Evolutionary conservation across 2,797 vertebrate genomes (phyloP), one percentile per base, ranked within the genome.

Genomic region (Pangasius larnaudii): DNA sequence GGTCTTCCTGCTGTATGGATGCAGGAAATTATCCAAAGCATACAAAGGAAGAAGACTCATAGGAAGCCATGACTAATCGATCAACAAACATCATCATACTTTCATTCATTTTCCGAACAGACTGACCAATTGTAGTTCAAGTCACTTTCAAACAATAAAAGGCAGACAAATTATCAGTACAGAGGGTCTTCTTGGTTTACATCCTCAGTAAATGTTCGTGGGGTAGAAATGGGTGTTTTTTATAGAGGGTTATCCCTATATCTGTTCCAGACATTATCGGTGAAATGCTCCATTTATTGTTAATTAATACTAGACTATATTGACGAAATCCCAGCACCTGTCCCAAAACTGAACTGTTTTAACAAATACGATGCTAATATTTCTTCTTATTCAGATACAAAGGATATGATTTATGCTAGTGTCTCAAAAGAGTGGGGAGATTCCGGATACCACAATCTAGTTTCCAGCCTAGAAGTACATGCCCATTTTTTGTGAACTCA

Each of bases 241-340:
- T 27, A 24, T 78, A 33, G n/a, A 19, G 0, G 24, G 22, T 11
- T n/a, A 49, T 75, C 39, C 39, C 42, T n/a, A 49, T 49, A 46
- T 11, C 72, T n/a, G 42, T n/a, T 49, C 72, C 27, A 14, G 7
- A 77, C 5, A 8, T 30, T 3, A 18, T 46, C 22, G 46, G 13
- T 65, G n/a, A 65, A 65, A 65, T 5, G 27, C n/a, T 65, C n/a
- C 11, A 65, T 65, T 65, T 65, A n/a, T 65, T 69, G 30, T 33
- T 42, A 11, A 42, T 19, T 71, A 16, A 49, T n/a, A 3, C 39
- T 75, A 24, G 49, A 30, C n/a, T 19, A 36, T 36, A 36, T 93
- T 94, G 93, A 95, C 94, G 94, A 94, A 93, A 95, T 95, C 94
- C 93, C 92, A 93, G 92, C 86, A 93, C 95, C 94, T 93, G 92